phyloP scores from a whole-genome alignment of 2,888 invertebrate species.

The Enoplolaimus lenunculus region DNA sequence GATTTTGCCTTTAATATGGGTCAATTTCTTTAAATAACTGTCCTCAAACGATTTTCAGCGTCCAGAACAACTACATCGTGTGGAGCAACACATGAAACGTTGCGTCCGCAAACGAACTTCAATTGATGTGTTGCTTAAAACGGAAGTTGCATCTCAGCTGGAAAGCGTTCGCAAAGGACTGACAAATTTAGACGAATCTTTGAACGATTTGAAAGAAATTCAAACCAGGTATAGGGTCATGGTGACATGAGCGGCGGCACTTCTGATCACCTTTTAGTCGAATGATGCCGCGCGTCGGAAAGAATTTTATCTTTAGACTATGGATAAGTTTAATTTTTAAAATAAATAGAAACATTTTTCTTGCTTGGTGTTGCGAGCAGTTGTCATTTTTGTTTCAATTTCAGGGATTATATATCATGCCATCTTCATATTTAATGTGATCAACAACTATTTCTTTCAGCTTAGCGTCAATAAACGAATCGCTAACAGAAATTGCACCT shows the following conservation, averaged over 20 bases:
- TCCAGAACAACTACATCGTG: slow-evolving; percentile 84
- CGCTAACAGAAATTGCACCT: slow-evolving; percentile 61
- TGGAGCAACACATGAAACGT: slow-evolving; percentile 46
- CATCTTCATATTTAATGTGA: not conserved
- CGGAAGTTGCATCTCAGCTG: slow-evolving; percentile 93
- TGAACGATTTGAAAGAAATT: slow-evolving; percentile 58
- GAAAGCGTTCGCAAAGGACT: slow-evolving; percentile 89
- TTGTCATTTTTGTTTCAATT: not conserved
- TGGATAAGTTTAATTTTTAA: no score
- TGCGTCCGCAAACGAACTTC: slow-evolving; percentile 53
- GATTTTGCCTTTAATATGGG: no score
- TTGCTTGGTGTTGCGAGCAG: no score
- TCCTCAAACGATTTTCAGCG: slow-evolving; percentile 24
- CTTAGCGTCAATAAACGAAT: slow-evolving; percentile 59
- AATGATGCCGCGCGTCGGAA: no score
- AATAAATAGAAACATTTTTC: no score
- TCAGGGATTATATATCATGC: not conserved
- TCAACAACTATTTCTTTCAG: slow-evolving; percentile 49
- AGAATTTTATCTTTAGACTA: no score
- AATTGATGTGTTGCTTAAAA: slow-evolving; percentile 83
- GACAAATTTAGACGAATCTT: slow-evolving; percentile 68
- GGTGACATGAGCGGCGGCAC: no score
- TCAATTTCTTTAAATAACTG: no score
- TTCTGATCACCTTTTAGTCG: no score
- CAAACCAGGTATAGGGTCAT: not conserved